A percentile compares a stretch with the other conserved stretches of the same genome.
Evolutionary conservation across 2,797 vertebrate species (phyloP).

Genomic region (Phoxinus dragarum): DNA sequence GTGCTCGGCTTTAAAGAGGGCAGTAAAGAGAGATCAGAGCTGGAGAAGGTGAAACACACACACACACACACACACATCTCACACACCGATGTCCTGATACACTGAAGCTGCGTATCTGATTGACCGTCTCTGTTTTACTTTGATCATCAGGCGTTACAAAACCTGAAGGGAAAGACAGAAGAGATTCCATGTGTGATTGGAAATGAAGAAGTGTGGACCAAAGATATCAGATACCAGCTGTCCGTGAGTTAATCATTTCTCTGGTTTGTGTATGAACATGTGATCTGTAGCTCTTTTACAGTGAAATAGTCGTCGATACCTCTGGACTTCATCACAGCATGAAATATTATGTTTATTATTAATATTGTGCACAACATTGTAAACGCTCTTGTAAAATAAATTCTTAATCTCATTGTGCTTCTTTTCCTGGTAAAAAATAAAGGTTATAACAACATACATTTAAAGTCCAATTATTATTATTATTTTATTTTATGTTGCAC

Average conservation of each 20-base stretch:
- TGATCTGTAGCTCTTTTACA: not conserved
- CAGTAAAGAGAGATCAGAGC: slow-evolving; percentile 81
- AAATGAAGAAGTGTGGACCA: slow-evolving; percentile 91
- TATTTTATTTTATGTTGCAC: not conserved
- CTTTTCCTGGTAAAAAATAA: too few species aligned
- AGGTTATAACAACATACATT: not conserved
- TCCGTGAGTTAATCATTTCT: slow-evolving; percentile 80
- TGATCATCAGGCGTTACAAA: slow-evolving; percentile 77
- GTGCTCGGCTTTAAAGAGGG: slow-evolving; percentile 84
- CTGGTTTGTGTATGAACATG: not conserved
- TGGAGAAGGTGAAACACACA: slow-evolving; percentile 81
- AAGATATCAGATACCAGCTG: slow-evolving; percentile 84
- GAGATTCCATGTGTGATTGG: slow-evolving; percentile 92
- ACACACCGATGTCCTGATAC: not conserved
- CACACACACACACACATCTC: not conserved
- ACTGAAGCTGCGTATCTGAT: not conserved
- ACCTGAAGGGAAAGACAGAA: slow-evolving; percentile 84
- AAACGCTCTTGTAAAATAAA: too few species aligned
- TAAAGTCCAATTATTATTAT: not conserved
- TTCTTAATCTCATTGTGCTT: too few species aligned
- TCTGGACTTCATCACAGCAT: not conserved
- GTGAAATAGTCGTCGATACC: not conserved
- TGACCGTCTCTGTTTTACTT: not conserved
- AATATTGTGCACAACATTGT: not conserved
- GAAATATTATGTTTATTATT: not conserved